These are phyloP conservation scores for Edolisoma coerulescens DNA, from an alignment of 2,113 vertebrate species.

Conservation along the genomic window DNA sequence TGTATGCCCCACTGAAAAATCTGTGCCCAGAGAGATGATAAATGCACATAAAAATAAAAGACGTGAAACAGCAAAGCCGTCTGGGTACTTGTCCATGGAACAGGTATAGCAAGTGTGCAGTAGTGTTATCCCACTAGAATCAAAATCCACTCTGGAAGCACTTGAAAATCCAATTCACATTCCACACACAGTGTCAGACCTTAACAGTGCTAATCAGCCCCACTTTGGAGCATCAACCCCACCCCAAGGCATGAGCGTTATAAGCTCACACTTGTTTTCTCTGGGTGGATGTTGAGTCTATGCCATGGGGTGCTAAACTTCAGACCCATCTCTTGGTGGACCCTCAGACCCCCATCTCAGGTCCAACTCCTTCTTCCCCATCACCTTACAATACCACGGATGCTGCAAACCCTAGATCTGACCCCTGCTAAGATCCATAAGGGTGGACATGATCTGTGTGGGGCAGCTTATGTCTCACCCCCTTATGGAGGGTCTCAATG, in stretches of 20 bases:
- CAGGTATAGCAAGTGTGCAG: background rate
- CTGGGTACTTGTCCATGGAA: background rate
- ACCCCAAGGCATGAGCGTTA: background rate
- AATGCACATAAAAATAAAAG: background rate
- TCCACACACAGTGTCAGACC: background rate
- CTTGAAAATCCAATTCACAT: background rate
- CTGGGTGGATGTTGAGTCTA: background rate
- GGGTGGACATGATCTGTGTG: too few species aligned
- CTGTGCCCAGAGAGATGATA: background rate
- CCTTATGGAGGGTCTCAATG: background rate
- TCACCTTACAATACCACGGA: fast-evolving
- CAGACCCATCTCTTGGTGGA: background rate
- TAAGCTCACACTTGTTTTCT: background rate
- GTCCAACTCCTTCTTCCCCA: fast-evolving
- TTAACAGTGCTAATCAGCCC: background rate
- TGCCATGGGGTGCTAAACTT: fast-evolving
- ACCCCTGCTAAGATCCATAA: background rate
- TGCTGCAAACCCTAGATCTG: background rate
- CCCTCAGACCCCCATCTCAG: background rate
- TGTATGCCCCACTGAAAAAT: background rate
- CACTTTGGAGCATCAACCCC: background rate
- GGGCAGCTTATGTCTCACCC: background rate
- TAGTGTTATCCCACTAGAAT: background rate
- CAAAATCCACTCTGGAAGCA: background rate
- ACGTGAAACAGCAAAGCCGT: background rate